phyloP scores from a whole-genome alignment of 2,888 invertebrate species.

The Lasioglossum morio region DNA sequence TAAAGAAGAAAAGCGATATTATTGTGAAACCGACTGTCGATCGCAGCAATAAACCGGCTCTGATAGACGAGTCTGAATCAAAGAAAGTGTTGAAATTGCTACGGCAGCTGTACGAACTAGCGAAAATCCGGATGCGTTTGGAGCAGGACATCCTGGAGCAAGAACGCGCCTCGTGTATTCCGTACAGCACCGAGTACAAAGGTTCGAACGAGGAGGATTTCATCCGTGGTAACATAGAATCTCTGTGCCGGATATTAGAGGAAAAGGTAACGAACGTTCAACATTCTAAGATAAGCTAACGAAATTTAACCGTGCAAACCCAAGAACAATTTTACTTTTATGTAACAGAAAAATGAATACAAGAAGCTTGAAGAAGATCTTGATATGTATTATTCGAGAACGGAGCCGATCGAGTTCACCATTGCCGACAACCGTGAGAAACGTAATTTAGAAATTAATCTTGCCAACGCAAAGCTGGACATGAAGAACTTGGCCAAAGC shows the following conservation, averaged over 20 bases:
- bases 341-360: constrained; percentile 57
- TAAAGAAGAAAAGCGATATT: constrained; percentile 41
- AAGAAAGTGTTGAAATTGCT: constrained; percentile 62
- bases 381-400: constrained; percentile 43
- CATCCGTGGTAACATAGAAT: constrained; percentile 49
- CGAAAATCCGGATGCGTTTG: constrained; percentile 64
- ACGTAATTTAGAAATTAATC: constrained; percentile 62
- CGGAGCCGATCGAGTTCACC: constrained; percentile 55
- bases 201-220: constrained; percentile 58
- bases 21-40: constrained; percentile 73
- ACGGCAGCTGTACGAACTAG: constrained; percentile 62
- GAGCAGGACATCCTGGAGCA: constrained; percentile 64
- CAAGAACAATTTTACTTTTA: background rate
- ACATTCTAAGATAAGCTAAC: background rate
- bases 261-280: constrained; percentile 56
- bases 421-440: constrained; percentile 60
- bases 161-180: constrained; percentile 62
- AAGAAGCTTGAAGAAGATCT: constrained; percentile 51
- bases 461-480: constrained; percentile 58
- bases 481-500: constrained; percentile 59
- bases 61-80: constrained; percentile 43
- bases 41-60: constrained; percentile 77
- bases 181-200: constrained; percentile 35
- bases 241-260: constrained; percentile 53
- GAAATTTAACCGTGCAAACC: background rate